Evolutionary conservation across 2,888 invertebrate genomes (phyloP), one percentile per base, ranked within the genome.

Genomic region (Nebria salina): DNA sequence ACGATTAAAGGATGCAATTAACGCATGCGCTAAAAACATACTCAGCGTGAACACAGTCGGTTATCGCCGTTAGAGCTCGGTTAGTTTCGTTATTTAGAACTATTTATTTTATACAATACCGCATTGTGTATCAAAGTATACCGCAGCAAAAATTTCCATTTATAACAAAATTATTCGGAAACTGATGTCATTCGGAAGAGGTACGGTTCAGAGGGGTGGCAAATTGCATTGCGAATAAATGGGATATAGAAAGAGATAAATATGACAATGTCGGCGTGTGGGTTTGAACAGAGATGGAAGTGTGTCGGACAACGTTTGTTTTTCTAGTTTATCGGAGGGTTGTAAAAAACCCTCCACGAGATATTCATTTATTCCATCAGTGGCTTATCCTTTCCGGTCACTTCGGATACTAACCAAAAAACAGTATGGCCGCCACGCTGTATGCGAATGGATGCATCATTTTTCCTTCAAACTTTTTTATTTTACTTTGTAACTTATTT

Each of bases 331-430:
- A 54, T 54, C 54, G 54, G 54, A 13, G 54, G 54, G 54, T 54
- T 54, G 54, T 54, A 70, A 70, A 70, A 70, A 70, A 70, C 11
- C 34, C 70, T 34, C 13, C 11, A 20, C 70, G 25, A 26, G 70
- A 70, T 70, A 70, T 70, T 70, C 70, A 70, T 70, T 70, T 70
- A 70, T 70, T 70, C 70, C 70, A 70, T 70, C 70, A 70, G 70
- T 70, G 70, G 70, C 70, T 70, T 70, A 70, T 70, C 70, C 70
- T 70, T 70, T 70, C 70, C 70, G 70, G 25, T 70, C 70, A 70
- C 11, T 70, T 6, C 70, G 70, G 70, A 70, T 34, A 20, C 20
- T 34, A 34, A 70, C 70, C 25, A 9, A 70, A 70, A 70, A 70
- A 70, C 70, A 70, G 25, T 25, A 70, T 70, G 70, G 70, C 70